Conservation (phyloP, 1,140 invertebrate species). For the Kradibia gibbosae region DNA sequence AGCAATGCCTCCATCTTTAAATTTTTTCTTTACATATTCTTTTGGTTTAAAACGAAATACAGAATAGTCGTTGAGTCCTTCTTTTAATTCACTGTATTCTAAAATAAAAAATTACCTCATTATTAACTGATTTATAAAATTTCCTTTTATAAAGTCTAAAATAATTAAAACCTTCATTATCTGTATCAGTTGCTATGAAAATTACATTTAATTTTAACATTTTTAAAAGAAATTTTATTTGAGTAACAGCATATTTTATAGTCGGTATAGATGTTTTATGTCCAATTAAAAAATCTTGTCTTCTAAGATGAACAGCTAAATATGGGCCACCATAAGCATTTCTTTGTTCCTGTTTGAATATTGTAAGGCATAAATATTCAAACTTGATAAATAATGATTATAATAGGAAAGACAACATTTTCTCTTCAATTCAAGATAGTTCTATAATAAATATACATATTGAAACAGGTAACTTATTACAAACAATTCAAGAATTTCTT, state of each 20-base stretch:
- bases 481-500: not conserved
- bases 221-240: slow-evolving; percentile 78
- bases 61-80: slow-evolving; percentile 68
- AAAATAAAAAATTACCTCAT: slow-evolving; percentile 33
- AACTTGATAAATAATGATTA: not conserved
- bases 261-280: slow-evolving; percentile 81
- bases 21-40: slow-evolving; percentile 68
- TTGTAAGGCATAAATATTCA: not conserved
- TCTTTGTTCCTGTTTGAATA: slow-evolving; percentile 63
- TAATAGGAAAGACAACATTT: too few relatives aligned
- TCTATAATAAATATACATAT: not conserved
- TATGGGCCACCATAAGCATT: slow-evolving; percentile 82
- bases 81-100: slow-evolving; percentile 74
- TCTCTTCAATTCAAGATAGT: too few relatives aligned
- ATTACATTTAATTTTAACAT: slow-evolving; percentile 77
- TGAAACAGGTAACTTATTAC: not conserved
- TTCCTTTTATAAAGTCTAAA: not conserved
- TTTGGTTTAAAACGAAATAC: slow-evolving; percentile 73
- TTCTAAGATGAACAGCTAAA: slow-evolving; percentile 85
- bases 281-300: slow-evolving; percentile 86
- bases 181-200: slow-evolving; percentile 89
- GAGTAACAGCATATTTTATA: slow-evolving; percentile 79
- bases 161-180: slow-evolving; percentile 60
- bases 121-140: too few relatives aligned
- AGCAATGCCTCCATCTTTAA: slow-evolving; percentile 90